Evolutionary conservation across 1,140 invertebrate genomes (phyloP), one percentile per base, ranked within the genome.

Genomic region (Eubasilissa regina): DNA sequence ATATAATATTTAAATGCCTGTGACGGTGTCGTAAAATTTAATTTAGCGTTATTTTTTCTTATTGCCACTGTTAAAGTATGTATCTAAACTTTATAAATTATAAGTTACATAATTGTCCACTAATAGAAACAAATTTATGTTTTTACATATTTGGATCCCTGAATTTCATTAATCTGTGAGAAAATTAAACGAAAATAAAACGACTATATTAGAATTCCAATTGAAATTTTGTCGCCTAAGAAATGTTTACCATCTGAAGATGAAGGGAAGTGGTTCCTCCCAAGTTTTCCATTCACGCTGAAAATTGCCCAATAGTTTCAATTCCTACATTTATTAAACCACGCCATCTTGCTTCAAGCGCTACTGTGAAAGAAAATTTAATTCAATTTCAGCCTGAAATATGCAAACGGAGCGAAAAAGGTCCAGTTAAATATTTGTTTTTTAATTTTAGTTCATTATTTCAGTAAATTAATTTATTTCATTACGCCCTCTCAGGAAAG

Each of bases 281-380:
- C 21, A 73, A 73, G 68, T 73, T 73, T 73, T 73, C 19, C 47
- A 73, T 73, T 73, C 68, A 55, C 12, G 68, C 66, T 55, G 43
- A 73, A 55, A 73, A 73, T 73, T 55, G 48, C 19, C 51, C 68
- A 73, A 73, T 73, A 73, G 68, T 73, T 73, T 73, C 68, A 73
- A 73, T 73, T 73, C 53, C 68, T 7, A 73, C 68, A 73, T 73
- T 73, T 73, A 73, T 73, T 73, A 73, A 73, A 73, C 51, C 68
- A 60, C 68, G 15, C 68, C 68, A 73, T 73, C 21, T 73, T 73
- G 51, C 13, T 19, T 55, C 4, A 35, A 43, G 35, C 47, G 51
- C 47, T 19, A 17, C 19, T n/a, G 47, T n/a, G 21, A 35, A 73
- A 73, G 51, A 55, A 73, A 73, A 73, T 73, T 73, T 73, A 73